Evolutionary conservation across 2,888 invertebrate species (phyloP).

Genomic region (Agrotis puta): DNA sequence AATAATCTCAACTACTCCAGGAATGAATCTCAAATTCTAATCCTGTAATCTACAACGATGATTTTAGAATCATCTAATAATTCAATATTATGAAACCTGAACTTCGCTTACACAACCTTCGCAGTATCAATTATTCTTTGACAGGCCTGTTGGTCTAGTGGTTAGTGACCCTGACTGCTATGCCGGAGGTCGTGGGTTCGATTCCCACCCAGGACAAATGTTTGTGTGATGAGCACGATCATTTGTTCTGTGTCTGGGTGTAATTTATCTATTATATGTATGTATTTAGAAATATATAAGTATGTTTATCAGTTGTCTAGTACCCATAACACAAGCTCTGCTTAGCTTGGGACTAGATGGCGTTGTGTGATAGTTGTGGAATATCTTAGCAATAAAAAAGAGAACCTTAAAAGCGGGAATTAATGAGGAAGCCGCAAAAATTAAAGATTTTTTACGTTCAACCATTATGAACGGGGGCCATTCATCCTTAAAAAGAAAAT

Average conservation of each 20-base stretch:
- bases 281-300: too few species aligned
- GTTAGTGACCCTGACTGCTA: too few species aligned
- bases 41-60: slow-evolving; percentile 19
- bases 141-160: too few species aligned
- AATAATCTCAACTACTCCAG: background rate
- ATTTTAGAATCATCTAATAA: slow-evolving; percentile 36
- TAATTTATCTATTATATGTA: too few species aligned
- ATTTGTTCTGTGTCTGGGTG: too few species aligned
- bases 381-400: slow-evolving; percentile 65
- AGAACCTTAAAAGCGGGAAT: slow-evolving; percentile 63
- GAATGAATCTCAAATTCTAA: slow-evolving; percentile 13
- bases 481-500: slow-evolving; percentile 78
- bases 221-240: too few species aligned
- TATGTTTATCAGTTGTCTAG: too few species aligned
- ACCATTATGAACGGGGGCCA: slow-evolving; percentile 58
- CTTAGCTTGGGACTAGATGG: too few species aligned
- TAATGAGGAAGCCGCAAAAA: slow-evolving; percentile 71
- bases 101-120: slow-evolving; percentile 55
- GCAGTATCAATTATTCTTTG: slow-evolving; percentile 72
- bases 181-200: too few species aligned
- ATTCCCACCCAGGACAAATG: too few species aligned
- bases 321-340: too few species aligned
- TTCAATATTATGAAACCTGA: slow-evolving; percentile 43
- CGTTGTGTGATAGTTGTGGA: too few species aligned
- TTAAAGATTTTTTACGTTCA: slow-evolving; percentile 67